Evolutionary conservation across 2,113 vertebrate genomes (phyloP), one percentile per base, ranked within the genome.

Genomic region (Lophochroa leadbeateri): DNA sequence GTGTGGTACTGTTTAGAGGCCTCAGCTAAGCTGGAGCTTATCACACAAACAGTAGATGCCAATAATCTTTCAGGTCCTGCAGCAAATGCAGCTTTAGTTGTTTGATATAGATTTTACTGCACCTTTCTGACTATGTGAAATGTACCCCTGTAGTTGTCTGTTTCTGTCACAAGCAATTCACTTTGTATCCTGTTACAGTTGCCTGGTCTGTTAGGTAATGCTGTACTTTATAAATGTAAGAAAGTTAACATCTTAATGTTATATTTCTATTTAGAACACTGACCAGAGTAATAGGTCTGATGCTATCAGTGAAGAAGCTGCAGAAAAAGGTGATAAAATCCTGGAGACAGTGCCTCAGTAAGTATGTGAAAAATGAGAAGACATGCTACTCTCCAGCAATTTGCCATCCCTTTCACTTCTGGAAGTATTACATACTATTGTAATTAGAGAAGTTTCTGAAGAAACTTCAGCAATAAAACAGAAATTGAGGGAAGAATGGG

Each of bases 281-380:
- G 72, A 72, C 31, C 63, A 68, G 10, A 63, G n/a, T 74, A 82
- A 25, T 43, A 49, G 10, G 7, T 68, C 37, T 52, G 65, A 64
- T 55, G 28, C 33, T 65, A 23, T 13, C n/a, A 24, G 27, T 69
- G 70, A 76, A 64, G 79, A 90, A 71, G 27, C 70, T 81, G 41
- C 74, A 81, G 70, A 75, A 92, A 76, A 90, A 70, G 47, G 46
- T 65, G 55, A 17, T 44, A 27, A 64, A 55, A 12, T 68, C 13
- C 27, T 71, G 63, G 80, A 76, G 37, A 55, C 68, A 39, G 1
- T 72, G 70, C 67, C 77, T 88, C 31, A 25, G 97, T 97, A 97
- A 97, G 97, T 97, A 83, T 89, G 15, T 81, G 10, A 69, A 82
- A 88, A 95, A 16, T 11, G 7, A 31, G 70, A 65, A 61, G 6